A percentile compares a stretch with the other conserved stretches of the same genome.
These are phyloP conservation scores for Sylvicapra grimmia DNA, from an alignment of 2,113 vertebrate species.

Conservation along the genomic window DNA sequence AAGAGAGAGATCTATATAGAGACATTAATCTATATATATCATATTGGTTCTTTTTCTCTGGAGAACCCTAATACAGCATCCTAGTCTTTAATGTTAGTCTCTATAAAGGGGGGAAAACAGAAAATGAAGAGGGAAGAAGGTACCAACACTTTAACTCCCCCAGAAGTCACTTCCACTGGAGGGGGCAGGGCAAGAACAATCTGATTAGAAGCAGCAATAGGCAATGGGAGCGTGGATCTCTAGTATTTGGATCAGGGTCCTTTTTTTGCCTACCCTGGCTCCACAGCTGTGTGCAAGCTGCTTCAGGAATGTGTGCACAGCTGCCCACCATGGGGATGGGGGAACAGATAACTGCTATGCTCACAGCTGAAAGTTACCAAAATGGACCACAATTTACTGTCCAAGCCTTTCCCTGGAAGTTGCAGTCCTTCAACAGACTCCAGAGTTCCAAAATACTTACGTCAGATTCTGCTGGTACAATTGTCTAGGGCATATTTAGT, in stretches of 20 bases:
- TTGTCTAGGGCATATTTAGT: background rate
- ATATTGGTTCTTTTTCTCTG: background rate
- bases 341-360: background rate
- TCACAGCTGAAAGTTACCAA: background rate
- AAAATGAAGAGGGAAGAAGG: background rate
- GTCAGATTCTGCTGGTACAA: background rate
- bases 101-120: background rate
- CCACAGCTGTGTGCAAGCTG: background rate
- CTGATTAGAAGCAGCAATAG: background rate
- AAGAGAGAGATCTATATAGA: background rate
- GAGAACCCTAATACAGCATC: background rate
- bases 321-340: background rate
- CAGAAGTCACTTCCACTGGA: background rate
- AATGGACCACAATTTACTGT: background rate
- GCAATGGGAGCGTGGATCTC: background rate
- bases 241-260: background rate
- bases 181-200: background rate
- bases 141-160: background rate
- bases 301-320: background rate
- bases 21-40: background rate
- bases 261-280: background rate
- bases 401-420: background rate
- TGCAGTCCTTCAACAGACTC: background rate
- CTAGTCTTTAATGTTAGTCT: background rate
- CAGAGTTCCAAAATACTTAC: background rate